These are phyloP conservation scores for Darevskia mixta DNA, from an alignment of 2,797 vertebrate species.

Conservation along the genomic window DNA sequence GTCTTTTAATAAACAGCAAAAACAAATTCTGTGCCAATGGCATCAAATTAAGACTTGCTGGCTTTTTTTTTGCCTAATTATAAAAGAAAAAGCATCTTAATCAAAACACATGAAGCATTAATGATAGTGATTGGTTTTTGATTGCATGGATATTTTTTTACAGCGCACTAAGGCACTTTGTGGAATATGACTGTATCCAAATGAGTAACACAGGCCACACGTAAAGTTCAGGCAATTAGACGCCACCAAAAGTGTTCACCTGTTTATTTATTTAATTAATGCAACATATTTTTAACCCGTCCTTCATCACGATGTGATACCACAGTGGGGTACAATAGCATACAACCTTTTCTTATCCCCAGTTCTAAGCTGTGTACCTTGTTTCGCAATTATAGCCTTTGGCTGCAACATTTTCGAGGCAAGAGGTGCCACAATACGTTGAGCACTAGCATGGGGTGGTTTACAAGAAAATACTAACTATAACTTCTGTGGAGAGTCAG, in stretches of 20 bases:
- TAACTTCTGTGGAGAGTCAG: background rate
- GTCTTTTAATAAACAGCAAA: constrained; percentile 57
- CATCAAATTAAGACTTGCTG: constrained; percentile 19
- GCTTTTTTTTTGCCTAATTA: constrained; percentile 59
- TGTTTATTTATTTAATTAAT: background rate
- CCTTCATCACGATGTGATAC: no score
- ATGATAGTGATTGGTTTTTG: constrained; percentile 53
- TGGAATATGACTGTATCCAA: constrained; percentile 41
- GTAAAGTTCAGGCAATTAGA: constrained; percentile 60
- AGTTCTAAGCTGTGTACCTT: constrained; percentile 44
- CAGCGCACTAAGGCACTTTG: constrained; percentile 34
- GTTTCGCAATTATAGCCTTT: constrained; percentile 29
- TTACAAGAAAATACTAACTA: background rate
- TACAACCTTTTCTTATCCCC: constrained; percentile 60
- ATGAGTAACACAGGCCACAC: constrained; percentile 60
- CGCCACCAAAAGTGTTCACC: constrained; percentile 57
- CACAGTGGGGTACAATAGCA: no score
- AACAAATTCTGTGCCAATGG: constrained; percentile 44
- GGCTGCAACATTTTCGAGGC: constrained; percentile 31
- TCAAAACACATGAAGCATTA: constrained; percentile 63
- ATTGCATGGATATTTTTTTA: constrained; percentile 37
- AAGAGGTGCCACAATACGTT: background rate
- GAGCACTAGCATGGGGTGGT: constrained; percentile 20
- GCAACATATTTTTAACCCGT: no score
- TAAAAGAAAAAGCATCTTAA: constrained; percentile 62